These are phyloP conservation scores for Rosalia funebris DNA, from an alignment of 2,888 invertebrate species.

Conservation along the genomic window DNA sequence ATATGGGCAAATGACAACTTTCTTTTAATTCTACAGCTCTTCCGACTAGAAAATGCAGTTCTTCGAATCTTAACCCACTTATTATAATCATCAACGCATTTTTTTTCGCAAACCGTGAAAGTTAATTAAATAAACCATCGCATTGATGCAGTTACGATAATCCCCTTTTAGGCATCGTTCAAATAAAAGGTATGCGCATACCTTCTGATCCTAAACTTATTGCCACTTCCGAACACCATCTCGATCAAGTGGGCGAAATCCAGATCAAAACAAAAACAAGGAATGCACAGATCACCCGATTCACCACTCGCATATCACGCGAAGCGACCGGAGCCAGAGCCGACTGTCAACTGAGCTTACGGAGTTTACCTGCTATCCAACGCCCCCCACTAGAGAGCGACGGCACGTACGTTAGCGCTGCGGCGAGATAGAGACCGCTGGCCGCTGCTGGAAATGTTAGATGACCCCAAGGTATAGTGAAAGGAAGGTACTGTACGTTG, in stretches of 20 bases:
- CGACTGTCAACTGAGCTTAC: conserved; percentile 55
- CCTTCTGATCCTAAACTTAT: conserved; percentile 69
- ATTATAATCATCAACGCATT: conserved; percentile 20
- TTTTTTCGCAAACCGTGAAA: neutral
- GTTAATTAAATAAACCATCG: too few relatives aligned
- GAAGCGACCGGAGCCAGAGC: conserved; percentile 38
- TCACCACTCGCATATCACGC: conserved; percentile 40
- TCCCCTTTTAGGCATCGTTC: neutral
- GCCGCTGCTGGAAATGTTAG: conserved; percentile 33
- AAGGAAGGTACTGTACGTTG: conserved; percentile 51
- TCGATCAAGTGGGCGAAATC: conserved; percentile 44
- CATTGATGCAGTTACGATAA: neutral
- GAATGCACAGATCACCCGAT: conserved; percentile 37
- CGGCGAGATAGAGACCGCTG: conserved; percentile 24
- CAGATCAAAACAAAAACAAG: conserved; percentile 43
- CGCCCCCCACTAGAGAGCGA: conserved; percentile 49
- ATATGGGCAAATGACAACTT: conserved; percentile 15
- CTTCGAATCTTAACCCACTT: conserved; percentile 30
- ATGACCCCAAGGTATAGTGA: conserved; percentile 55
- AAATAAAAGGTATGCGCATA: conserved; percentile 39
- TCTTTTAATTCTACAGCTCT: conserved; percentile 5
- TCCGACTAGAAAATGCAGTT: conserved; percentile 15
- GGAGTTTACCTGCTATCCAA: conserved; percentile 51
- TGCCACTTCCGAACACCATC: conserved; percentile 64
- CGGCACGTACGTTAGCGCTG: conserved; percentile 24